These are phyloP conservation scores for Galemys pyrenaicus DNA, from an alignment of 2,113 vertebrate genomes.

Conservation along the genomic window DNA sequence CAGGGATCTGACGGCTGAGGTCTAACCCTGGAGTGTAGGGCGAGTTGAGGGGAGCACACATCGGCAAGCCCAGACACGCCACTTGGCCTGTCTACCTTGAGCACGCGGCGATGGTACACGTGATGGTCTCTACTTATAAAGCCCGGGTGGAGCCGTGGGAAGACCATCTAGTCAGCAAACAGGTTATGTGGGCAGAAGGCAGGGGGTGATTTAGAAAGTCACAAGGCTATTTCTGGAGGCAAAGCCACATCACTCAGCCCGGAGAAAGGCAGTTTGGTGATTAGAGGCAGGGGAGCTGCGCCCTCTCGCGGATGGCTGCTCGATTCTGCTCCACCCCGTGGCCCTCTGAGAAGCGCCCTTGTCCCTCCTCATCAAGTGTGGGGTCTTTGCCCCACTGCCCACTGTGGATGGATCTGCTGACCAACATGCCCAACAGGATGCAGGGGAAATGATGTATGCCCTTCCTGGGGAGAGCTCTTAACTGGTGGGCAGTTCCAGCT, in stretches of 20 bases:
- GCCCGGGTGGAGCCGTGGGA: conserved; percentile 90
- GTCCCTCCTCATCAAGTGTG: neutral
- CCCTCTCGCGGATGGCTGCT: neutral
- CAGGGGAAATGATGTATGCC: neutral
- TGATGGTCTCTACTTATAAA: conserved; percentile 92
- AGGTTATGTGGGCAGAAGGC: conserved; percentile 62
- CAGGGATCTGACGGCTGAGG: conserved; percentile 54
- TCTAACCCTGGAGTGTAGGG: conserved; percentile 1
- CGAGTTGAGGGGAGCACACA: conserved; percentile 69
- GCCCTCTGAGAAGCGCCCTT: neutral
- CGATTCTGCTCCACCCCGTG: rapidly evolving
- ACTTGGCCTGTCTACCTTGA: conserved; percentile 91
- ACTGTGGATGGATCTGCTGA: neutral
- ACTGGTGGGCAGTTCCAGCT: neutral
- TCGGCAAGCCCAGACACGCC: conserved; percentile 27
- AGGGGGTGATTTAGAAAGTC: neutral
- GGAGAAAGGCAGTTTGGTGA: neutral
- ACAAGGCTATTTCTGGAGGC: neutral
- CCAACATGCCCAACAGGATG: neutral
- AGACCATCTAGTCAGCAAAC: conserved; percentile 90
- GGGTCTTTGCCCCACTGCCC: neutral
- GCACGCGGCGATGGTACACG: conserved; percentile 89
- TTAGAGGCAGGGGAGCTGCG: rapidly evolving
- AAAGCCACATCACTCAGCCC: neutral
- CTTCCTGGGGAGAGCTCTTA: neutral